These are phyloP conservation scores for Priocnemis perturbator DNA, from an alignment of 2,888 invertebrate genomes.

Conservation along the genomic window DNA sequence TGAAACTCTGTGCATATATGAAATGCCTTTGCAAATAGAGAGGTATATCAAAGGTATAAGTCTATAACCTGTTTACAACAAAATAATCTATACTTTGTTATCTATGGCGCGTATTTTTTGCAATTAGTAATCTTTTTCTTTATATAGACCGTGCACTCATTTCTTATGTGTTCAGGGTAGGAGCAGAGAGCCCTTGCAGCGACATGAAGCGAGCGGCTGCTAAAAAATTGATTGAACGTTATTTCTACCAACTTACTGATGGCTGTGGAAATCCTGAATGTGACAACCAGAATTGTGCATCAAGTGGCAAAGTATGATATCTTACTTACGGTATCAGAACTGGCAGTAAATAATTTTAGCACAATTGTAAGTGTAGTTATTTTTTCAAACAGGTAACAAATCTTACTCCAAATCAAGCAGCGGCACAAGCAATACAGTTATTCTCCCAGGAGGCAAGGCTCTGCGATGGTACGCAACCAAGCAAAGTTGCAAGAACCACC, in stretches of 20 bases:
- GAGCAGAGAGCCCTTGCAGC: slow-evolving; percentile 73
- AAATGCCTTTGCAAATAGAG: too few species aligned
- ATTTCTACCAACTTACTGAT: slow-evolving; percentile 93
- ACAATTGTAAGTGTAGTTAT: background rate
- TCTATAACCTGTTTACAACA: too few species aligned
- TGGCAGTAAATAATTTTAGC: background rate
- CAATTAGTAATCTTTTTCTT: too few species aligned
- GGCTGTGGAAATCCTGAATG: slow-evolving; percentile 95
- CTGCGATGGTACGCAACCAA: slow-evolving; percentile 84
- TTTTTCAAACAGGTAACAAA: slow-evolving; percentile 78
- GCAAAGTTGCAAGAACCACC: slow-evolving; percentile 83
- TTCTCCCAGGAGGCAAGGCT: slow-evolving; percentile 90
- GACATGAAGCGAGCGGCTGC: slow-evolving; percentile 79
- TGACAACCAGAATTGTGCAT: slow-evolving; percentile 91
- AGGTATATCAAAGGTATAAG: too few species aligned
- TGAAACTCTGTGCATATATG: too few species aligned
- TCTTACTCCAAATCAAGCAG: slow-evolving; percentile 91
- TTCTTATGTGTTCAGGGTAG: slow-evolving; percentile 63
- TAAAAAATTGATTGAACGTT: slow-evolving; percentile 91
- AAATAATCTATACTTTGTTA: too few species aligned
- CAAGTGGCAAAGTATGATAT: slow-evolving; percentile 91
- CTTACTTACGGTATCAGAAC: too few species aligned
- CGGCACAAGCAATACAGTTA: slow-evolving; percentile 90
- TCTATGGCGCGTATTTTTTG: too few species aligned
- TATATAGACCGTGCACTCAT: too few species aligned